A percentile compares a stretch with the other conserved stretches of the same genome.
Conservation (phyloP, 2,888 invertebrate genomes). For the Melieria omissa region DNA sequence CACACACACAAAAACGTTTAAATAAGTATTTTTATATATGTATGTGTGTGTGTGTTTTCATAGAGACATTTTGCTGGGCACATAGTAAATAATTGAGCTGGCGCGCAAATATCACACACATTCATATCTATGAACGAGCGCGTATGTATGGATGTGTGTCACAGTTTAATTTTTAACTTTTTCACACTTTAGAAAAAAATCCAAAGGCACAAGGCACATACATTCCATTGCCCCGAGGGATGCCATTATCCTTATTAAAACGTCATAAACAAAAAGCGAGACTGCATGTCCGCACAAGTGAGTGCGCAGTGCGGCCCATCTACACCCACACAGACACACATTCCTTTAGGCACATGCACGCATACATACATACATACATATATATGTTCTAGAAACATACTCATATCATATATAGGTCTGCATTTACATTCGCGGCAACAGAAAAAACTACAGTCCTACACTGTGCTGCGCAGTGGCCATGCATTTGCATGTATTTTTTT, state of each 20-base stretch:
- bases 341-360: too few species aligned
- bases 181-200: neutral
- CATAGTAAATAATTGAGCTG: too few species aligned
- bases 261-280: neutral
- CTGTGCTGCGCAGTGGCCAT: neutral
- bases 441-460: too few species aligned
- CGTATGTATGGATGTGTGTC: neutral
- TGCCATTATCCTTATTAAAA: constrained; percentile 4
- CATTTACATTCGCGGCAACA: neutral
- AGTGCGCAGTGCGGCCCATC: neutral
- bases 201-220: neutral
- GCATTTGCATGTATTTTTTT: neutral
- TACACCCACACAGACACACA: too few species aligned
- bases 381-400: too few species aligned
- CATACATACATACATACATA: too few species aligned
- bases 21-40: neutral
- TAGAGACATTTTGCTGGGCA: too few species aligned
- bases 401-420: neutral
- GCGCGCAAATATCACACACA: neutral
- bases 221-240: neutral
- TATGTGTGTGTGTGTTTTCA: neutral
- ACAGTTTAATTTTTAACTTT: too few species aligned
- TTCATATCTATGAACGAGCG: neutral
- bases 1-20: neutral
- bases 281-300: neutral